Evolutionary conservation across 2,888 invertebrate species (phyloP).

Genomic region (Meloe dianella): DNA sequence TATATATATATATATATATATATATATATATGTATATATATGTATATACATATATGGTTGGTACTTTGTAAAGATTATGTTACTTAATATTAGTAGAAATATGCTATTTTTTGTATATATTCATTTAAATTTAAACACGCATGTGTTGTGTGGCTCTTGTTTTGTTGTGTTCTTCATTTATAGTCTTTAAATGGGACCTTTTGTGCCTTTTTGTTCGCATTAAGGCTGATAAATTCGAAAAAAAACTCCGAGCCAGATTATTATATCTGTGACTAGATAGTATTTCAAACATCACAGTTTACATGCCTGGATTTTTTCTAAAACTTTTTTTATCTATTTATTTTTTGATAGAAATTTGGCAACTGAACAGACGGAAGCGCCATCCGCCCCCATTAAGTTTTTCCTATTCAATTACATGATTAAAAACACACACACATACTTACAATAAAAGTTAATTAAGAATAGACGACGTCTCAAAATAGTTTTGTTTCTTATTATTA

Average conservation of each 20-base stretch:
- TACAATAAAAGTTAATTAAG: slow-evolving; percentile 51
- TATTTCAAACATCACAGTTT: slow-evolving; percentile 48
- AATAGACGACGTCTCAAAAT: slow-evolving; percentile 55
- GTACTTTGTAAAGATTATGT: slow-evolving; percentile 68
- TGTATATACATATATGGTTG: slow-evolving; percentile 59
- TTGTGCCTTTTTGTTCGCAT: slow-evolving; percentile 25
- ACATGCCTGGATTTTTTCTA: slow-evolving; percentile 48
- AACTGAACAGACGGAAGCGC: slow-evolving; percentile 47
- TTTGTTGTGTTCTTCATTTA: slow-evolving; percentile 31
- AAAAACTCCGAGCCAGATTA: slow-evolving; percentile 1
- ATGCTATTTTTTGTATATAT: slow-evolving; percentile 44
- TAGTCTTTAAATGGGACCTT: slow-evolving; percentile 37
- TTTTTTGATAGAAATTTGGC: slow-evolving; percentile 47
- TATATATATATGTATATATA: no score
- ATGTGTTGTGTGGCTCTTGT: slow-evolving; percentile 55
- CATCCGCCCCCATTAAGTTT: slow-evolving; percentile 38
- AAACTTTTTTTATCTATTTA: neutral
- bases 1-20: slow-evolving; percentile 43
- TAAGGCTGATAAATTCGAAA: slow-evolving; percentile 3
- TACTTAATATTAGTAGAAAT: slow-evolving; percentile 59
- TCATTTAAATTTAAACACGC: slow-evolving; percentile 53
- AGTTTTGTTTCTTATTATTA: slow-evolving; percentile 33
- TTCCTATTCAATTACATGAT: slow-evolving; percentile 45
- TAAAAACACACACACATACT: slow-evolving; percentile 45
- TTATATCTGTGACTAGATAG: slow-evolving; percentile 53